These are phyloP conservation scores for Liposcelis brunnea DNA, from an alignment of 2,888 invertebrate genomes.

Conservation along the genomic window DNA sequence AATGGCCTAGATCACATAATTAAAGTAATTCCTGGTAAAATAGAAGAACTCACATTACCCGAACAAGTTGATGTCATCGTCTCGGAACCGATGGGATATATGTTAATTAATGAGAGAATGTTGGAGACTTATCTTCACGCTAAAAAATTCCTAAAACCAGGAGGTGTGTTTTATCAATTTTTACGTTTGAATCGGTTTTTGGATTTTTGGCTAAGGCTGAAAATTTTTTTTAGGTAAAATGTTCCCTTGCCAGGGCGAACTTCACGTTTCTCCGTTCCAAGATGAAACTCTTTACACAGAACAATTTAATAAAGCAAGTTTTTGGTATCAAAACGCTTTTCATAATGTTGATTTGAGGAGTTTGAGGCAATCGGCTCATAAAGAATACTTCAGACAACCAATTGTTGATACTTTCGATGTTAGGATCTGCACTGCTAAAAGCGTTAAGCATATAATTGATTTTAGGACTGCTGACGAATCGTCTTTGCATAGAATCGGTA, in stretches of 20 bases:
- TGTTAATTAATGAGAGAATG: constrained; percentile 99
- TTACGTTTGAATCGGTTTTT: not conserved
- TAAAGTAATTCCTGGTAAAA: constrained; percentile 89
- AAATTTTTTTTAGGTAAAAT: constrained; percentile 54
- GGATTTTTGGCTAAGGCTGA: not conserved
- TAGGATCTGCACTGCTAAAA: constrained; percentile 89
- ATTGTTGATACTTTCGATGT: constrained; percentile 98
- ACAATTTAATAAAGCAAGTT: constrained; percentile 95
- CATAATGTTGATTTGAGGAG: constrained; percentile 93
- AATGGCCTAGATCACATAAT: constrained; percentile 81
- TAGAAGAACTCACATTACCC: constrained; percentile 92
- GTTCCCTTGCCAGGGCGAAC: constrained; percentile 93
- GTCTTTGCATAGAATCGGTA: constrained; percentile 78
- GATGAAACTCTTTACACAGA: constrained; percentile 97
- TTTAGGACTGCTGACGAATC: constrained; percentile 83
- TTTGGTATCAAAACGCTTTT: constrained; percentile 93
- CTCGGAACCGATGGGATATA: constrained; percentile 99
- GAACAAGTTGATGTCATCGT: constrained; percentile 94
- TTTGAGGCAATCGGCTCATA: constrained; percentile 79
- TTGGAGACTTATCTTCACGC: constrained; percentile 96
- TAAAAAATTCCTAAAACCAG: constrained; percentile 88
- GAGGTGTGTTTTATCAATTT: constrained; percentile 22
- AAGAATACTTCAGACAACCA: constrained; percentile 95
- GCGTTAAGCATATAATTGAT: constrained; percentile 82
- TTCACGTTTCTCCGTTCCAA: constrained; percentile 94